phyloP scores from a whole-genome alignment of 2,888 invertebrate genomes.

The Prosapia bicincta region DNA sequence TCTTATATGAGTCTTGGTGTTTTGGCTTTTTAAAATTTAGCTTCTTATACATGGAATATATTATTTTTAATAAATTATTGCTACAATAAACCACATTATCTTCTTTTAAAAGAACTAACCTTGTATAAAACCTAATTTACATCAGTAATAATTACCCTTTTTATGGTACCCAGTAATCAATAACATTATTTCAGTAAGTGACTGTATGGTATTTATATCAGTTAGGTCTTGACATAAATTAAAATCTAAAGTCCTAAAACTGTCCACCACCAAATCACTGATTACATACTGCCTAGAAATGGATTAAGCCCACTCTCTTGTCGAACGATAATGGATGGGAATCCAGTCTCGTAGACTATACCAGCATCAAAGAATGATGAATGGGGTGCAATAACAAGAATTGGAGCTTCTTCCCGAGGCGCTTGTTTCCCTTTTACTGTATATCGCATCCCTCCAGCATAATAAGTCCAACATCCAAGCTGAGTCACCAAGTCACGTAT shows the following conservation, averaged over 20 bases:
- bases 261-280: neutral
- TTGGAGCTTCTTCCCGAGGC: constrained; percentile 73
- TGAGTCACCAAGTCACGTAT: constrained; percentile 62
- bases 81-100: too few species aligned
- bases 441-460: constrained; percentile 74
- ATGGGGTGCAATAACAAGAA: constrained; percentile 84
- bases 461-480: constrained; percentile 69
- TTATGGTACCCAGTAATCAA: neutral
- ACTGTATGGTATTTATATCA: too few species aligned
- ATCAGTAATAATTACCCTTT: too few species aligned
- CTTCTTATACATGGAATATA: too few species aligned
- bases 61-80: too few species aligned
- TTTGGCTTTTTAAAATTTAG: too few species aligned
- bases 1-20: too few species aligned
- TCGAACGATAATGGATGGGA: constrained; percentile 80
- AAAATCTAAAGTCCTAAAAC: neutral
- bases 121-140: too few species aligned
- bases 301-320: constrained; percentile 75
- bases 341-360: constrained; percentile 75
- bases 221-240: neutral
- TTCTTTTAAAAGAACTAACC: too few species aligned
- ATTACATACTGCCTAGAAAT: constrained; percentile 82
- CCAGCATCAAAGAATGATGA: constrained; percentile 87
- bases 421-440: constrained; percentile 73
- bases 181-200: neutral